Evolutionary conservation across 2,888 invertebrate species (phyloP), one percentile per base, ranked within the genome.

Genomic region (Linyphia triangularis): DNA sequence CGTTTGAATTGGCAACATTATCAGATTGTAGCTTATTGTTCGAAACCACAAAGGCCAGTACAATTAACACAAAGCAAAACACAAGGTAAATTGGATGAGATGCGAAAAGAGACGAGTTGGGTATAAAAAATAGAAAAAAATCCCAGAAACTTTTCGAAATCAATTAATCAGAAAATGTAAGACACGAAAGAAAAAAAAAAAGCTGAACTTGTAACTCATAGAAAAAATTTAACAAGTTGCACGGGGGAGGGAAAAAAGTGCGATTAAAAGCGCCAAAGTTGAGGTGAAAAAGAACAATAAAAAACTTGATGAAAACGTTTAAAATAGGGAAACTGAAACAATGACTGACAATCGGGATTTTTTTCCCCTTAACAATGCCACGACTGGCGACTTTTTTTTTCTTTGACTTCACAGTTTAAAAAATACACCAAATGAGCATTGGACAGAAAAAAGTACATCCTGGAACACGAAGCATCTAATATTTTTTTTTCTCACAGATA

Each of bases 261-360:
- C 79, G 79, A 85, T 85, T 85, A 85, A 83, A 85, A 72, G 72
- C 70, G 72, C 37, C 63, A 85, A 85, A 85, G 79, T 59, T 84
- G 73, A 73, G 85, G 78, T 67, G 78, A 79, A 79, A 79, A 79
- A 57, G 57, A 59, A 72, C 72, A 72, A 59, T 67, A 86, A 86
- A 86, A 86, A 85, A 78, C 70, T 81, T 86, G 81, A 86, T 86
- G 86, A 81, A 79, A 86, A 73, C 81, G 63, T 79, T 86, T 86
- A 73, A 86, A 86, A 73, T 72, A 86, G 81, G 86, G 86, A 86
- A 86, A 67, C 86, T 75, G 81, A 86, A 86, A 86, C 86, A 86
- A 86, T 86, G 86, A 86, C 73, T 86, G 86, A 86, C 86, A 86
- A 84, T 86, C 75, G 43, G 37, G 26, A 19, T 86, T 72, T 81